Evolutionary conservation across 2,888 invertebrate genomes (phyloP).

Genomic region (Tipula unca): DNA sequence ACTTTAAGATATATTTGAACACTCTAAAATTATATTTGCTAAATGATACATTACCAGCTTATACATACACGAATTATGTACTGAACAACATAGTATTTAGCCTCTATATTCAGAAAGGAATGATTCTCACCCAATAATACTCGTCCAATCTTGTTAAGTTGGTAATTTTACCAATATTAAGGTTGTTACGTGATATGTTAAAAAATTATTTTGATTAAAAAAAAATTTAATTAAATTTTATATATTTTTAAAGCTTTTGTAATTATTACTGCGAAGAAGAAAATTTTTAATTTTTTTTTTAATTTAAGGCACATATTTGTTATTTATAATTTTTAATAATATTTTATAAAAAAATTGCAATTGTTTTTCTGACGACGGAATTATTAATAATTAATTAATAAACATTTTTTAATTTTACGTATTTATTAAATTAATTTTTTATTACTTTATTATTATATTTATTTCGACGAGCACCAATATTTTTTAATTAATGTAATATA

Average conservation of each 20-base stretch:
- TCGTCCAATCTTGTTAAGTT: not conserved
- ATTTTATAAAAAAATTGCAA: not conserved
- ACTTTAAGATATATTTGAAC: too few relatives aligned
- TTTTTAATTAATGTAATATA: not conserved
- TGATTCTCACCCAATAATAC: not conserved
- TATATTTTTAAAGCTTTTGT: not conserved
- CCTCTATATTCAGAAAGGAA: too few relatives aligned
- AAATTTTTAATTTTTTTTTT: not conserved
- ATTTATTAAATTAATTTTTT: not conserved
- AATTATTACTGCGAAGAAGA: not conserved
- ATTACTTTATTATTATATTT: not conserved
- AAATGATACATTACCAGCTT: too few relatives aligned
- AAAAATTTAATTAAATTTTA: not conserved
- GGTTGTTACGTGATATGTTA: not conserved
- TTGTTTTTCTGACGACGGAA: not conserved
- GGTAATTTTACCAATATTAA: not conserved
- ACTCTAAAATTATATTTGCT: too few relatives aligned
- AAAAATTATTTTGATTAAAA: not conserved
- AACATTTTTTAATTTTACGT: not conserved
- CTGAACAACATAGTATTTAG: too few relatives aligned
- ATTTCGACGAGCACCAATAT: conserved; percentile 3
- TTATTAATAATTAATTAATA: not conserved
- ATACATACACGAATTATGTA: too few relatives aligned
- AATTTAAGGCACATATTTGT: not conserved
- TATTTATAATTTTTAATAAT: not conserved